Evolutionary conservation across 2,888 invertebrate genomes (phyloP).

Genomic region (Aphodius granarius): DNA sequence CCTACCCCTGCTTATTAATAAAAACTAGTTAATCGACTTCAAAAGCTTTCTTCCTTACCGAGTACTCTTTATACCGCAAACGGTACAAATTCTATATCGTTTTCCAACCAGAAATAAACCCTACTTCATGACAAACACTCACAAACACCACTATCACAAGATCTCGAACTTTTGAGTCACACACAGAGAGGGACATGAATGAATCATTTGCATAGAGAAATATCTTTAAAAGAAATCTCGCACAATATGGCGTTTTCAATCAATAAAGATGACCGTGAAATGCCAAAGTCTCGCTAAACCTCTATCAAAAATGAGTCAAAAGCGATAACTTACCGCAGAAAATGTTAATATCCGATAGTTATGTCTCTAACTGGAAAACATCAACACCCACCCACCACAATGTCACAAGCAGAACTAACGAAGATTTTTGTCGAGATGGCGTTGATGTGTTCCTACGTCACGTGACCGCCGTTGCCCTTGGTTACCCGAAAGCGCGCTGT

Average conservation of each 20-base stretch:
- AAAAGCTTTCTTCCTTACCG: no score
- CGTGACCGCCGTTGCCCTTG: background rate
- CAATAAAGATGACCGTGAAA: conserved; percentile 20
- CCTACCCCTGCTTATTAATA: background rate
- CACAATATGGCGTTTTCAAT: background rate
- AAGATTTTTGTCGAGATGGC: conserved; percentile 24
- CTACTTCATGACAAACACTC: conserved; percentile 15
- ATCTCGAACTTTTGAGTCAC: conserved; percentile 4
- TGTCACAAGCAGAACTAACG: conserved; percentile 41
- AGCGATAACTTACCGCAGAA: conserved; percentile 34
- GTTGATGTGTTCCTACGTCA: background rate
- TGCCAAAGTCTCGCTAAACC: background rate
- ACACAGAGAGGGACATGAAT: no score
- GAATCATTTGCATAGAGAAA: conserved; percentile 19
- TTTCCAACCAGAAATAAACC: background rate
- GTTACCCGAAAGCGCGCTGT: background rate
- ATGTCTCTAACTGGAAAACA: background rate
- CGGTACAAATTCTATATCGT: background rate
- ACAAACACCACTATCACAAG: background rate
- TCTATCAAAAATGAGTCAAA: background rate
- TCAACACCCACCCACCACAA: conserved; percentile 46
- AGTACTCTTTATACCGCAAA: no score
- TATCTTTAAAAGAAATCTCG: background rate
- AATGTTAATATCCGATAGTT: background rate
- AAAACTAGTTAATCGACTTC: no score